Base-by-base conservation (phyloP, 2,888 invertebrate species). In the Euproctis similis region DNA sequence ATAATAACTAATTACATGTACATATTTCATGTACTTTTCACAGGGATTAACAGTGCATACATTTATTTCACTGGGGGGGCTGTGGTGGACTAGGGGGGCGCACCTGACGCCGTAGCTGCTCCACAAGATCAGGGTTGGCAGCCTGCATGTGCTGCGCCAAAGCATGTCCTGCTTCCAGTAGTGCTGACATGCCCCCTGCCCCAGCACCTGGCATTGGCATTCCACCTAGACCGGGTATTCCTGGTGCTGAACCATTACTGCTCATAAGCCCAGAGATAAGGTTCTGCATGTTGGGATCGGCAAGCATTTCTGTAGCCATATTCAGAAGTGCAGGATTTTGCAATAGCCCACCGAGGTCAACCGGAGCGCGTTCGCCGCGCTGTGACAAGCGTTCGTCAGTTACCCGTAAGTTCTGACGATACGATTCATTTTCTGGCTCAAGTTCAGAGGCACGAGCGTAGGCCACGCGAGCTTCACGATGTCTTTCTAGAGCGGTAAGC, bases 341-440 rank as follows among this genome's bases (percentile, higher is more conserved):
- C 31, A 96, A 84, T 33, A 96, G 72, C 3, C 89, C 86, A 8
- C 87, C 86, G 2, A 92, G 64, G 61, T 91, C 89, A 29, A 89
- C 54, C 0, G 69, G 55, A 18, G 52, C 61, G 23, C 84, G 85
- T 50, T 93, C 92, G 48, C 94, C 92, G 51, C 90, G 89, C 42
- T 95, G 80, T 2, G 67, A 63, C 19, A 86, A 62, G 24, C 80
- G 85, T 55, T 95, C 92, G 58, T 95, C 92, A 0, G 95, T 92
- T 21, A 96, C 87, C 49, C 90, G 89, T 43, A 97, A 76, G 81
- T 97, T 97, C 62, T 92, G 93, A 41, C 89, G 89, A 69, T 96
- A 97, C 49, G 93, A 94, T 39, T 93, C 92, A 73, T 98, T 98
- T 22, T 91, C 91, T 1, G 98, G 97, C 59, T 99, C 98, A 41